Evolutionary conservation across 2,113 vertebrate genomes (phyloP), one percentile per base, ranked within the genome.

Genomic region (Microtus ochrogaster): DNA sequence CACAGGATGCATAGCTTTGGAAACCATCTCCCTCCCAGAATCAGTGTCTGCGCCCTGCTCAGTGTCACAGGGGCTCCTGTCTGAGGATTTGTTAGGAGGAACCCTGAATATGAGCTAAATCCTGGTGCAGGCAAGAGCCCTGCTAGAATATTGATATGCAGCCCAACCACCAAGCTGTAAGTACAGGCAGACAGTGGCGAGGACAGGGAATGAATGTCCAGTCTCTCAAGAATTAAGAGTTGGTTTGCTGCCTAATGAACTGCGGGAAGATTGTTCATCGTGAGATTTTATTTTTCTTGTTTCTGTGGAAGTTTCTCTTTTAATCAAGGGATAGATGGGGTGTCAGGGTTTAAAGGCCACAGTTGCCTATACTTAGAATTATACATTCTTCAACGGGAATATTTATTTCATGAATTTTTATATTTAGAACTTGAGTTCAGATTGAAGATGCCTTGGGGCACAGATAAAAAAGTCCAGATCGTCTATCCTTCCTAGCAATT

Each of bases 61-160:
- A 33, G 28, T 19, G 52, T 65, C 33, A 47, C 8, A 28, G n/a
- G 19, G 5, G 5, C 19, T 70, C 5, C 66, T n/a, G 30, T 14
- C 21, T 70, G 44, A 52, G 84, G 7, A 24, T 70, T 16, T n/a
- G 70, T 68, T 14, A 4, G 61, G 7, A 36, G 47, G 58, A 72
- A 3, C 39, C 39, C 47, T 70, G 65, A 36, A 22, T 28, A 4
- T 39, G 33, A 44, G 21, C 24, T 66, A 22, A 58, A 39, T 19
- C 55, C 52, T n/a, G 3, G 17, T 14, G 22, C 4, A 13, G 10
- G 19, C 1, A 52, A 24, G 3, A 74, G 12, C 0, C 5, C 1
- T 5, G 14, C 61, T 44, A 76, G 44, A 2, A 39, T 12, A 12
- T 19, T 47, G 36, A 58, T 44, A 16, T 39, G 83, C 24, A 28